Conservation (phyloP, 2,888 invertebrate species). For the Lysandra bellargus region DNA sequence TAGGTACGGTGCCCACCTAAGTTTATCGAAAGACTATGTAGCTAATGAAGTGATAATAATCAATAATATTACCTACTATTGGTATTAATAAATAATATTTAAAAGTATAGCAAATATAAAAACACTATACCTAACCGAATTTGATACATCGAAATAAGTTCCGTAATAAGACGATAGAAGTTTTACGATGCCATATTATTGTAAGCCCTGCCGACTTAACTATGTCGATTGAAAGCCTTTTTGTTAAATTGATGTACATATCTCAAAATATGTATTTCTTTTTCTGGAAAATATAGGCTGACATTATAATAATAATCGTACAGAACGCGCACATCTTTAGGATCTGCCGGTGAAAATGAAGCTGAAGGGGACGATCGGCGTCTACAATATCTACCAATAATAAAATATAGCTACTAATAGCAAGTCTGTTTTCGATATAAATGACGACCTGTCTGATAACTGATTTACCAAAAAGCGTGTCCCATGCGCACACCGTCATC, state of each 20-base stretch:
- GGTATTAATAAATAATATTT: not conserved
- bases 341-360: too few species aligned
- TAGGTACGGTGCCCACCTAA: too few species aligned
- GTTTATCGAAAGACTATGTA: not conserved
- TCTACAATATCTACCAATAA: too few species aligned
- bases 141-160: not conserved
- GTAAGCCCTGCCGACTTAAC: not conserved
- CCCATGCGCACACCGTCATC: too few species aligned
- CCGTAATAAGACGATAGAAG: not conserved
- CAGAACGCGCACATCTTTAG: too few species aligned
- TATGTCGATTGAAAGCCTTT: not conserved
- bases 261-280: not conserved
- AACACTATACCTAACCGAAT: not conserved
- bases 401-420: too few species aligned
- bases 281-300: not conserved
- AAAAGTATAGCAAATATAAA: not conserved
- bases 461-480: too few species aligned
- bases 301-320: not conserved
- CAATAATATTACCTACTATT: too few species aligned
- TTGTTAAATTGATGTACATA: not conserved
- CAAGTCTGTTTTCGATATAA: too few species aligned
- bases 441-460: too few species aligned
- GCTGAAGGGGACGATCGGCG: too few species aligned
- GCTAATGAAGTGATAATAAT: not conserved
- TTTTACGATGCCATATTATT: not conserved